Evolutionary conservation across 2,113 vertebrate genomes (phyloP), one percentile per base, ranked within the genome.

Genomic region (Formicarius rufipectus): DNA sequence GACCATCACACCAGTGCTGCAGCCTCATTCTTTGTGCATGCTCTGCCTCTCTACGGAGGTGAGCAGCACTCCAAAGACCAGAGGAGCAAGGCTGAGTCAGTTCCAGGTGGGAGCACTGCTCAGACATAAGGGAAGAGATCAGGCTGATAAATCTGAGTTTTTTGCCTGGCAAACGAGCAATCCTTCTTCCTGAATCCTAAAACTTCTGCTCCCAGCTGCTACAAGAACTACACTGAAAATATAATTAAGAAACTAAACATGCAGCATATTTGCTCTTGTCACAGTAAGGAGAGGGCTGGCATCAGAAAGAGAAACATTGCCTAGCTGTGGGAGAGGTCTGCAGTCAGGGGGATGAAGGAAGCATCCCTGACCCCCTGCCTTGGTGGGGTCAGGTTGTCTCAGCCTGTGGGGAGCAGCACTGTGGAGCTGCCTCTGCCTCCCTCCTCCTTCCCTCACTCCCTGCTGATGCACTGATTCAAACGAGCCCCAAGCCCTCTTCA

Each of bases 11-110:
- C 20, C 11, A 5, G 27, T 39, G 60, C 50, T 59, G 35, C 67
- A 77, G 69, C 39, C 59, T 58, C 28, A 6, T 24, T 10, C 16
- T 15, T 16, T 37, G 31, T 3, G 31, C 3, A 1, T 10, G 7
- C 24, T 68, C 39, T 30, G 22, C 16, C 39, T 44, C 47, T 21
- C 64, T 1, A 4, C 0, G 0, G 47, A 45, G 39, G 4, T 0
- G 0, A 83, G 75, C 50, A 31, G 23, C 45, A 56, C 45, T 69
- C n/a, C 10, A 27, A 56, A n/a, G 27, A 31, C 44, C 20, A 10
- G 28, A 28, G 3, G 3, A 52, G 44, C 1, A 2, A 91, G 37
- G 6, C n/a, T 12, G 22, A 25, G 5, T 42, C 52, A 44, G 21
- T 14, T 86, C 42, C 75, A 40, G 5, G 37, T 14, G 8, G 55